Evolutionary conservation across 2,797 vertebrate species (phyloP).

Genomic region (Ispidina lecontei): DNA sequence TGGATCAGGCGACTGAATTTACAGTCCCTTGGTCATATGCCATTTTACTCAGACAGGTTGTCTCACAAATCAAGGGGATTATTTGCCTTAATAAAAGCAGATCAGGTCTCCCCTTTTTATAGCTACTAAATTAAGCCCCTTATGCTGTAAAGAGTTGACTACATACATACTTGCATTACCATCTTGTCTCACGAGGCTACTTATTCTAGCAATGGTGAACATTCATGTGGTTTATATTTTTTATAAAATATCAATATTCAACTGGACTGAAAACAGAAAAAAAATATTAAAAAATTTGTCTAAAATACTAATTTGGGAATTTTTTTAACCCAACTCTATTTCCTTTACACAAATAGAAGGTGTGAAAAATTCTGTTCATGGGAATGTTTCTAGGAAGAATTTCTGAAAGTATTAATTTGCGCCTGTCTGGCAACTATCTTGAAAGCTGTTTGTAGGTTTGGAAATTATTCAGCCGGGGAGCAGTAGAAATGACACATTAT

Average conservation of each 20-base stretch:
- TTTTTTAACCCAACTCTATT: not conserved
- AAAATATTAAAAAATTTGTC: not conserved
- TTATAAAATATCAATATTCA: not conserved
- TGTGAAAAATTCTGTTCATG: constrained; percentile 20
- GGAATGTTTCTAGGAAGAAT: constrained; percentile 40
- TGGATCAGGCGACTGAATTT: not conserved
- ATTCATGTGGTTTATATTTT: not conserved
- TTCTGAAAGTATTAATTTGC: constrained; percentile 59
- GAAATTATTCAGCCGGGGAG: constrained; percentile 60
- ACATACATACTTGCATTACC: not conserved
- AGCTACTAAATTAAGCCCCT: not conserved
- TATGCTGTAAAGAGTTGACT: not conserved
- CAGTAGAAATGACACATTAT: constrained; percentile 57
- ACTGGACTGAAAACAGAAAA: not conserved
- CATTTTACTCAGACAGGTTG: not conserved
- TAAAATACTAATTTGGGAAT: not conserved
- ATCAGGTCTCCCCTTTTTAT: not conserved
- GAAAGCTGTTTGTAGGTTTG: constrained; percentile 65
- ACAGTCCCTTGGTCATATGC: not conserved
- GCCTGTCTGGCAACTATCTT: constrained; percentile 56
- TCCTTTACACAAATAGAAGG: constrained; percentile 23
- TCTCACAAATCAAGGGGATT: constrained; percentile 16
- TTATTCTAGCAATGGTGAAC: not conserved
- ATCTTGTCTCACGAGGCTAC: not conserved
- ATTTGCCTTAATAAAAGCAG: not conserved